phyloP scores from a whole-genome alignment of 37 sponge, comb jelly and placozoan genomes.

The Ephydatia muelleri region DNA sequence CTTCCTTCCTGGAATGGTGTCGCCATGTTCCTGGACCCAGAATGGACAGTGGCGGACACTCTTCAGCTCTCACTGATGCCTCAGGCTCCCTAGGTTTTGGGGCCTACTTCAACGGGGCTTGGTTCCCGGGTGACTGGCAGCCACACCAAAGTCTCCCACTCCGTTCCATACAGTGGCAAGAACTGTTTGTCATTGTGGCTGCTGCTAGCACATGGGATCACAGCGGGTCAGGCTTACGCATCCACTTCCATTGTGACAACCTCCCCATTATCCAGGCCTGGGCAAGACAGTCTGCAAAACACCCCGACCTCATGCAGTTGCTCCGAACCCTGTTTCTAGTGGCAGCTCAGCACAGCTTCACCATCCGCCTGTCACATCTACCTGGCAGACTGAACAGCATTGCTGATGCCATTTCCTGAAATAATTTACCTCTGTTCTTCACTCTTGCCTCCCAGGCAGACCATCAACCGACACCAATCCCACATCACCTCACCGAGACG shows the following conservation, averaged over 20 bases:
- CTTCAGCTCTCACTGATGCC: conserved; percentile 22
- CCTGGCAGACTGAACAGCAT: conserved; percentile 16
- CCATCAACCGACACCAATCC: background rate
- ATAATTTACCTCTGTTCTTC: conserved; percentile 1
- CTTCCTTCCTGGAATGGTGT: conserved; percentile 11
- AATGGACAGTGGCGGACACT: conserved; percentile 3
- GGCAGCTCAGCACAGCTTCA: background rate
- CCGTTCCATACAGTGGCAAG: conserved; percentile 5
- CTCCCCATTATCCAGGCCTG: background rate
- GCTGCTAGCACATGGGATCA: conserved; percentile 8
- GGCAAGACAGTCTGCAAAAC: conserved; percentile 6
- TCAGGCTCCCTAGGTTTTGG: conserved; percentile 13
- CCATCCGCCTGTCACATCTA: conserved; percentile 7
- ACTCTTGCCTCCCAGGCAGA: conserved; percentile 7
- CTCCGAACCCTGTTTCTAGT: conserved; percentile 9
- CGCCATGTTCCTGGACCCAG: background rate
- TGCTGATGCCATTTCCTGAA: conserved; percentile 32
- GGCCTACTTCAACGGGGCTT: background rate
- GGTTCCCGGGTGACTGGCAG: conserved; percentile 11
- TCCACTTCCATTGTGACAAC: conserved; percentile 25
- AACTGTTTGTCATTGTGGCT: conserved; percentile 18
- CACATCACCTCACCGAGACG: background rate
- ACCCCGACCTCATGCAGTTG: conserved; percentile 12
- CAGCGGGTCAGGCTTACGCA: background rate
- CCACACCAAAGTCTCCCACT: background rate